These are phyloP conservation scores for Hemitrygon akajei DNA, from an alignment of 2,797 vertebrate genomes.

Conservation along the genomic window DNA sequence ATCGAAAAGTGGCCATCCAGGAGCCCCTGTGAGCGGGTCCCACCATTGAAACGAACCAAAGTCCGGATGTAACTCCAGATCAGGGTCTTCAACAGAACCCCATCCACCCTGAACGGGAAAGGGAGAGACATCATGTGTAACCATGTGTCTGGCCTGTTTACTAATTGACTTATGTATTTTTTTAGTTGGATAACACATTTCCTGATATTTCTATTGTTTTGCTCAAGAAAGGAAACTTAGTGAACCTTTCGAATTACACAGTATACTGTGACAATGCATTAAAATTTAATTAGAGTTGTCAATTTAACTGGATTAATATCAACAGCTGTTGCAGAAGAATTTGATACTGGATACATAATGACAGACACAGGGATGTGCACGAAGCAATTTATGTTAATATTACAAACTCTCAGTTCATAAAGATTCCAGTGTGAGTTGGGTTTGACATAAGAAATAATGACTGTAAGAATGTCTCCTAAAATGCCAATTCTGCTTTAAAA, in stretches of 20 bases:
- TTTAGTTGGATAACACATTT: too few species aligned
- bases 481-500: not conserved
- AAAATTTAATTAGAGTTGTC: constrained; percentile 21
- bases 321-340: constrained; percentile 4
- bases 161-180: not conserved
- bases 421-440: not conserved
- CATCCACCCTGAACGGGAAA: too few species aligned
- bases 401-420: too few species aligned
- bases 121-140: too few species aligned
- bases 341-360: not conserved
- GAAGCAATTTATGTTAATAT: not conserved
- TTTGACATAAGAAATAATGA: not conserved
- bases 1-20: too few species aligned
- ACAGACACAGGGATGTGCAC: not conserved
- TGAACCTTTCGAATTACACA: not conserved
- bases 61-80: too few species aligned
- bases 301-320: not conserved
- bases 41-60: too few species aligned
- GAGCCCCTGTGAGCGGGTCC: too few species aligned
- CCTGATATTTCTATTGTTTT: not conserved
- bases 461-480: not conserved
- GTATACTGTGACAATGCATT: not conserved
- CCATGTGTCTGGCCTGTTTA: not conserved
- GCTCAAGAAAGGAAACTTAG: not conserved
- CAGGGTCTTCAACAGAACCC: too few species aligned